These are phyloP conservation scores for Eospalax fontanierii DNA, from an alignment of 2,797 vertebrate genomes.

Conservation along the genomic window DNA sequence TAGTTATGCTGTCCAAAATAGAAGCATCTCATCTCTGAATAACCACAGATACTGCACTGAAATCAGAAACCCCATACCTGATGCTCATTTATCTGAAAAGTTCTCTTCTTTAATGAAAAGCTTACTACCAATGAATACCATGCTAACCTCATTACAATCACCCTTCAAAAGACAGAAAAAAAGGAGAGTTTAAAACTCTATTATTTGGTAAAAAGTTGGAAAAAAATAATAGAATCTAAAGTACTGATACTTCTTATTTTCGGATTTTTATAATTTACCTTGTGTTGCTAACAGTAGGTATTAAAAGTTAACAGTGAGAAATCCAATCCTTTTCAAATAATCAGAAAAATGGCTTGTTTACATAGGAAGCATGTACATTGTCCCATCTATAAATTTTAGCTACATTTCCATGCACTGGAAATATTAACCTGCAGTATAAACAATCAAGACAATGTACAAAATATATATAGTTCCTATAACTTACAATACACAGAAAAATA, in stretches of 20 bases:
- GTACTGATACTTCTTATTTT: slow-evolving; percentile 55
- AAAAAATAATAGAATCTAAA: slow-evolving; percentile 70
- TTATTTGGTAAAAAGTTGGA: slow-evolving; percentile 45
- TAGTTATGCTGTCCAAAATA: slow-evolving; percentile 73
- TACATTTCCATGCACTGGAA: slow-evolving; percentile 75
- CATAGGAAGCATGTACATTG: slow-evolving; percentile 65
- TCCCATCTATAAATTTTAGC: slow-evolving; percentile 83
- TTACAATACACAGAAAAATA: slow-evolving; percentile 88
- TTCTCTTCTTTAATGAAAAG: slow-evolving; percentile 75
- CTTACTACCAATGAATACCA: slow-evolving; percentile 74
- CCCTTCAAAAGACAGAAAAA: slow-evolving; percentile 77
- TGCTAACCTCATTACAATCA: slow-evolving; percentile 76
- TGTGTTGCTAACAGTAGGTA: slow-evolving; percentile 77
- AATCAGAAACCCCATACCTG: slow-evolving; percentile 62
- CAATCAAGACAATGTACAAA: slow-evolving; percentile 86
- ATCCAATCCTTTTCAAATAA: slow-evolving; percentile 79
- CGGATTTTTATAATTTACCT: slow-evolving; percentile 64
- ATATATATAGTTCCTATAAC: slow-evolving; percentile 87
- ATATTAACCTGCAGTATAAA: slow-evolving; percentile 86
- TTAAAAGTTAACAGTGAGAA: slow-evolving; percentile 80
- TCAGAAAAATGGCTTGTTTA: slow-evolving; percentile 81
- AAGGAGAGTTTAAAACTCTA: too few relatives aligned
- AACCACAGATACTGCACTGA: slow-evolving; percentile 68
- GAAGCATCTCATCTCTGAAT: slow-evolving; percentile 64
- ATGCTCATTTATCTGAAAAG: slow-evolving; percentile 74